Base-by-base conservation (phyloP, 2,888 invertebrate genomes). In the Scaptomyza polygonia region DNA sequence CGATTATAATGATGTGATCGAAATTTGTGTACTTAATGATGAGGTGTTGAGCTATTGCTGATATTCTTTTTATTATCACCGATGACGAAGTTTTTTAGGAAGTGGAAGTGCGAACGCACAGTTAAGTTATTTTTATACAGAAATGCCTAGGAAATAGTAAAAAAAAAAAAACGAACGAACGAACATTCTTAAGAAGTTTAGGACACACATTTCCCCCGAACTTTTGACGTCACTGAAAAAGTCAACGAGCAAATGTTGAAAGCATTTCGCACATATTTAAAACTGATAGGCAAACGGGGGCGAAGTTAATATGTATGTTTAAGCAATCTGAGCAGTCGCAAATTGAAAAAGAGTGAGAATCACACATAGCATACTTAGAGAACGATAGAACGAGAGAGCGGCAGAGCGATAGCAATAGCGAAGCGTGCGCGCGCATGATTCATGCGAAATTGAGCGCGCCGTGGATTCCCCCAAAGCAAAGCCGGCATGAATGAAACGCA, bases 381-480 rank as follows among this genome's bases (percentile, higher is more conserved):
- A 61, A 32, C 25, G 36, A 25, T 34, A 45, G 49, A 47, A 36
- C 14, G 39, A 36, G 12, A 27, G 36, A 48, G 14, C 16, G 47
- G 52, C 14, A 63, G 58, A 63, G 58, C 49, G 66, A 32, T 32
- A 48, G 8, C 18, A 51, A 48, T 30, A 21, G 14, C 30, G 12
- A 32, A 65, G 59, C 64, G 74, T 43, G 55, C 61, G 67, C 51
- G 68, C 64, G 68, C 56, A 67, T 81, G 79, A 79, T 62, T 79
- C 80, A 85, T 70, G 57, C 72, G 63, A 72, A 40, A 40, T 64
- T 14, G 62, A 75, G 57, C 55, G 63, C 29, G 45, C 65, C 45
- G 81, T 88, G 85, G 88, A 74, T 80, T 86, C 85, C 86, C 79
- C 87, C 80, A 49, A 43, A 49, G 25, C 14, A 69, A 69, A 69